Evolutionary conservation across 2,797 vertebrate species (phyloP), one percentile per base, ranked within the genome.

Genomic region (Anisognathus igniventris): DNA sequence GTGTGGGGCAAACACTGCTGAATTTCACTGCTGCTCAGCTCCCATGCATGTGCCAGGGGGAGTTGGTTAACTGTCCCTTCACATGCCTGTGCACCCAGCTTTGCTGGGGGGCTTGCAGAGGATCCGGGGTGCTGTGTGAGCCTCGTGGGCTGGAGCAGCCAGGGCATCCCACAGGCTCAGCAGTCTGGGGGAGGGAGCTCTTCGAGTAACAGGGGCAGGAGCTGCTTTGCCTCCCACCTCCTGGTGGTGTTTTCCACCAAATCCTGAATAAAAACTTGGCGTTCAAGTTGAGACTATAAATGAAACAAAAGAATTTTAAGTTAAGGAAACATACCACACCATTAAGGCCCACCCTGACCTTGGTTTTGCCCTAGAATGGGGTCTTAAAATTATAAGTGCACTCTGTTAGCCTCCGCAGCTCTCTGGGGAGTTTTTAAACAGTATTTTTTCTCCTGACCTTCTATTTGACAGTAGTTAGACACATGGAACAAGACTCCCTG

Each of bases 131-230:
- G 51, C 42, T 53, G 47, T 6, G 1, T 47, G 72, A 50, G 10
- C 56, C 30, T 22, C 6, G 2, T 3, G 44, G 18, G 30, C n/a
- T 0, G 0, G 20, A 25, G 47, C 0, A 3, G 42, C 56, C 4
- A 11, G 27, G 51, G 30, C 35, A 2, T 48, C 70, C 53, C 0
- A 0, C 13, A 39, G 56, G 42, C 33, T 79, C 39, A 47, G 54
- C 6, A 3, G 17, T 27, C 3, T 22, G 71, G 37, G 40, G 31
- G 18, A 80, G 19, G 24, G 68, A 76, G 21, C 39, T 53, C n/a
- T 21, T 53, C 0, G 0, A 72, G 71, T 30, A 62, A 12, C 42
- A 40, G 50, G 33, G 19, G 3, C 40, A 33, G 45, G 37, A 56
- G 21, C 58, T 0, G 0, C 88, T 84, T 48, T 42, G 14, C 45